These are phyloP conservation scores for Cygnus olor DNA, from an alignment of 2,797 vertebrate species.

Conservation along the genomic window DNA sequence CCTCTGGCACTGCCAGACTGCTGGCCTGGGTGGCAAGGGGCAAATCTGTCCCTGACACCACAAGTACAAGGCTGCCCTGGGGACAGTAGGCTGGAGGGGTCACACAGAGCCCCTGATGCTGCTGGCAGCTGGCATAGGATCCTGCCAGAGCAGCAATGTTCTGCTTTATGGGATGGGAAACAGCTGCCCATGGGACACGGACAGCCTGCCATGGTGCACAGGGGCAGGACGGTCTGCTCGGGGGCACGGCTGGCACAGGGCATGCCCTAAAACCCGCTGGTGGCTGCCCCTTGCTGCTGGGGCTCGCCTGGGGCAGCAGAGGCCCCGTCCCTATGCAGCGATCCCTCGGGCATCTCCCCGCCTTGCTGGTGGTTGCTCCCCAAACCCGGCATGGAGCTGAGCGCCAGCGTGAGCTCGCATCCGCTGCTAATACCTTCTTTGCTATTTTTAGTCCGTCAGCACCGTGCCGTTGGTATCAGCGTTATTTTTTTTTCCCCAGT, in stretches of 20 bases:
- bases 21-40: not conserved
- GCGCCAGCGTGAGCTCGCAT: not conserved
- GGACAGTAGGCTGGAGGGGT: not conserved
- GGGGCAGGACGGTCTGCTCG: not conserved
- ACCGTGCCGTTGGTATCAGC: slow-evolving; percentile 43
- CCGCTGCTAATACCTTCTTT: slow-evolving; percentile 50
- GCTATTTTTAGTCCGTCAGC: slow-evolving; percentile 61
- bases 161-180: slow-evolving; percentile 28
- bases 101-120: not conserved
- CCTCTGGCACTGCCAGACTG: not conserved
- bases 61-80: not conserved
- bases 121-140: not conserved
- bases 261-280: not conserved
- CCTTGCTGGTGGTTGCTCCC: not conserved
- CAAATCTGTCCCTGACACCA: not conserved
- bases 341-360: not conserved
- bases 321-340: not conserved
- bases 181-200: not conserved
- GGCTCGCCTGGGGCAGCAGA: fast-evolving
- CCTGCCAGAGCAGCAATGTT: slow-evolving; percentile 20
- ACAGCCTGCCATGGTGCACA: not conserved
- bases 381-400: fast-evolving
- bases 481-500: slow-evolving; percentile 3
- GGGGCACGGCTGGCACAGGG: not conserved
- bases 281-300: not conserved